Evolutionary conservation across 2,797 vertebrate genomes (phyloP).

Genomic region (Pseudomugil tenellus): DNA sequence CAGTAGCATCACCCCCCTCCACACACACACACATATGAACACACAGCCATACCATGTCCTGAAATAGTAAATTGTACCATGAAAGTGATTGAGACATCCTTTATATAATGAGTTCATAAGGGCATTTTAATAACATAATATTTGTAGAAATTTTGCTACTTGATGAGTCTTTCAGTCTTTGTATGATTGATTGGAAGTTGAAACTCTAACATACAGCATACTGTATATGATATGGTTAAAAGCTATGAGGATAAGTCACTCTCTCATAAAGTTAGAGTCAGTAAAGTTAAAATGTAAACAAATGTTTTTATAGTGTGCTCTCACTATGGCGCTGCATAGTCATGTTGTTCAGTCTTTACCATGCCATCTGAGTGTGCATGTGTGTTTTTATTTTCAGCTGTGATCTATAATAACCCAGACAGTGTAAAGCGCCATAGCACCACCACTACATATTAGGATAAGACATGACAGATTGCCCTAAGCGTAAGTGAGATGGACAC

Average conservation of each 20-base stretch:
- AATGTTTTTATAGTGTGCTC: constrained; percentile 38
- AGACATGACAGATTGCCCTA: constrained; percentile 50
- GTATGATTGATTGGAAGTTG: neutral
- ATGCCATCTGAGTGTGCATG: constrained; percentile 26
- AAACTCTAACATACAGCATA: neutral
- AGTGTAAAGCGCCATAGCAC: constrained; percentile 58
- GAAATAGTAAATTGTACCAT: constrained; percentile 44
- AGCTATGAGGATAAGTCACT: constrained; percentile 40
- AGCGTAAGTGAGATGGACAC: constrained; percentile 63
- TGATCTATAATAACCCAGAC: constrained; percentile 59
- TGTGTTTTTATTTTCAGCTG: constrained; percentile 52
- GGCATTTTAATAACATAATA: constrained; percentile 30
- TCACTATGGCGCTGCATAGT: constrained; percentile 19
- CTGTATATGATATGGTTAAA: constrained; percentile 24
- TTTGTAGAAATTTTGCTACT: neutral
- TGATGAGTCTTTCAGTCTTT: neutral
- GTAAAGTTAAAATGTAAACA: constrained; percentile 52
- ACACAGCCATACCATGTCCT: constrained; percentile 31
- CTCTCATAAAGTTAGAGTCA: constrained; percentile 30
- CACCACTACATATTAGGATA: constrained; percentile 47
- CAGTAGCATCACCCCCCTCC: constrained; percentile 27
- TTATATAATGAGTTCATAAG: constrained; percentile 40
- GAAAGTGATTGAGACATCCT: constrained; percentile 26
- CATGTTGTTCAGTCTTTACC: constrained; percentile 50
- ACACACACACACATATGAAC: neutral